Evolutionary conservation across 1,140 invertebrate genomes (phyloP).

Genomic region (Mamestra configurata): DNA sequence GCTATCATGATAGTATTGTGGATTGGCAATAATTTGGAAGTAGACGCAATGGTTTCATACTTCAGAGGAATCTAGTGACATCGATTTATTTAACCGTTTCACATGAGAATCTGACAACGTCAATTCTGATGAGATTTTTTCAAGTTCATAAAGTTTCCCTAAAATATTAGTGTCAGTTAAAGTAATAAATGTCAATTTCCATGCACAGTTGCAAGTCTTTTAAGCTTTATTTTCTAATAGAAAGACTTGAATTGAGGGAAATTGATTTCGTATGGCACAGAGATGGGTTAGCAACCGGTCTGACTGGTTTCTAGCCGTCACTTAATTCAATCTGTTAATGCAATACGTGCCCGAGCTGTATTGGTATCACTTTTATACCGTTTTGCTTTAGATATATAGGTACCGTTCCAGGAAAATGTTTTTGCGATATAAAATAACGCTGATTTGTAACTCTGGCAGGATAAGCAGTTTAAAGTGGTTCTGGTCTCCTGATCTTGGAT

Average conservation of each 20-base stretch:
- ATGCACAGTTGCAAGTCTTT: not conserved
- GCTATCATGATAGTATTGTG: no score
- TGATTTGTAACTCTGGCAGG: not conserved
- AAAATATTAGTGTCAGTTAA: no score
- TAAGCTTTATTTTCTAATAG: slow-evolving; percentile 3
- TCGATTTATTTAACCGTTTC: no score
- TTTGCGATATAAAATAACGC: not conserved
- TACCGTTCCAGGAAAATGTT: not conserved
- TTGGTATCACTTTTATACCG: slow-evolving; percentile 28
- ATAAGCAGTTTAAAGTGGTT: no score
- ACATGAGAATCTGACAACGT: no score
- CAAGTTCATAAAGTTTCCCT: no score
- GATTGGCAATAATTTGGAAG: no score
- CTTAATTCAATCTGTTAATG: slow-evolving; percentile 23
- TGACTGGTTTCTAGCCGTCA: slow-evolving; percentile 4
- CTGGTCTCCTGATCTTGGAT: no score
- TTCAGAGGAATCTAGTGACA: no score
- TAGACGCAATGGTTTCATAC: no score
- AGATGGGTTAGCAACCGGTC: slow-evolving; percentile 17
- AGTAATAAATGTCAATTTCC: not conserved
- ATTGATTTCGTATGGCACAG: not conserved
- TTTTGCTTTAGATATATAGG: not conserved
- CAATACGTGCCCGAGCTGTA: slow-evolving; percentile 4
- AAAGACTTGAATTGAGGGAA: slow-evolving; percentile 23
- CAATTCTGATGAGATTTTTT: no score